Conservation (phyloP, 2,888 invertebrate genomes). For the Agrotis clavis region DNA sequence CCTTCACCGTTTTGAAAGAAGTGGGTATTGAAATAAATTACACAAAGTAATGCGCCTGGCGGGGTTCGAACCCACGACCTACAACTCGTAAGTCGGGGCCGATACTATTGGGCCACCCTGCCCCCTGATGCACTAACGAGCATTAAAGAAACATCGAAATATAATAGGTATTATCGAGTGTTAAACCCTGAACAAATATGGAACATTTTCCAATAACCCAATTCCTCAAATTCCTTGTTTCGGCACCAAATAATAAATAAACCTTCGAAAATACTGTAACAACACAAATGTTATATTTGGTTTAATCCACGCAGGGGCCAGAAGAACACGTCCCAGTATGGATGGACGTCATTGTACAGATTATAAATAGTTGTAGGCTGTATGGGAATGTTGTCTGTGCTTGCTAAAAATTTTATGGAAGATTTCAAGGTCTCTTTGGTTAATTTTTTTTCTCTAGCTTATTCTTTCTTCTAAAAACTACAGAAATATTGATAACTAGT, state of each 20-base stretch:
- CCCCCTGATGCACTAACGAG: not conserved
- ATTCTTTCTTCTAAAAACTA: too few species aligned
- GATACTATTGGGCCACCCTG: too few species aligned
- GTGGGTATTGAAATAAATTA: too few species aligned
- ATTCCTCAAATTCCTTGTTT: conserved; percentile 16
- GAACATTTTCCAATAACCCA: conserved; percentile 4
- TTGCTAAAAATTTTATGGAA: not conserved
- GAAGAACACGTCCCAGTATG: conserved; percentile 31
- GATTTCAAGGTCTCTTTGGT: conserved; percentile 4
- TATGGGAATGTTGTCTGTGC: conserved; percentile 4
- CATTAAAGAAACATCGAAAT: too few species aligned
- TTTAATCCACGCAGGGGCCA: conserved; percentile 35
- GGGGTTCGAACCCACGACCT: too few species aligned
- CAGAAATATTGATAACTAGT: too few species aligned
- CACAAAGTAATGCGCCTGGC: too few species aligned
- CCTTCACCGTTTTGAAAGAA: too few species aligned
- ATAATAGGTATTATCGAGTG: too few species aligned
- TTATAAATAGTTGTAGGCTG: conserved; percentile 42
- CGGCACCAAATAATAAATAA: conserved; percentile 33
- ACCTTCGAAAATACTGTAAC: conserved; percentile 52
- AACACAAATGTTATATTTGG: conserved; percentile 25
- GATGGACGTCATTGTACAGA: conserved; percentile 40
- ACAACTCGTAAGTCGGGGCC: too few species aligned
- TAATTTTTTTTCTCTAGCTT: not conserved
- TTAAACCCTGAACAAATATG: not conserved